Percentiles rank a stretch among this genome's conserved stretches.
phyloP scores from a whole-genome alignment of 2,888 invertebrate species.

The Cheilosia urbana region DNA sequence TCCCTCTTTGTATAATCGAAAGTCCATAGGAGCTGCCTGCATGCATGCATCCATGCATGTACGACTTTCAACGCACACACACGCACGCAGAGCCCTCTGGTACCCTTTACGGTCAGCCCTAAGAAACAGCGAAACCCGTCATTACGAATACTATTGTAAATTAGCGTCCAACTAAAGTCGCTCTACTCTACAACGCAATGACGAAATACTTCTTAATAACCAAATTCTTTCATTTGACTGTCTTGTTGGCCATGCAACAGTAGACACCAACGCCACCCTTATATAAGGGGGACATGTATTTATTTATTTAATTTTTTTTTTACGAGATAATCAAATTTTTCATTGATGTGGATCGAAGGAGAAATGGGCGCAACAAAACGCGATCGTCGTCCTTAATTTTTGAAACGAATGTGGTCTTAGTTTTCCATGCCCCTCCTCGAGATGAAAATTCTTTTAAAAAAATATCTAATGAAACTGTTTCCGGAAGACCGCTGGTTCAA shows the following conservation, averaged over 20 bases:
- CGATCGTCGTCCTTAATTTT: constrained; percentile 22
- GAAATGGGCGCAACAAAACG: constrained; percentile 56
- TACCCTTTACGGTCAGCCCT: constrained; percentile 47
- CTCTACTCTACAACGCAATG: constrained; percentile 6
- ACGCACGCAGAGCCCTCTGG: constrained; percentile 1
- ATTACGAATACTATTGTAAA: constrained; percentile 57
- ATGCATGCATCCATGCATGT: constrained; percentile 68
- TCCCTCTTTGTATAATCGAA: constrained; percentile 44
- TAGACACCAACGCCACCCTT: constrained; percentile 36
- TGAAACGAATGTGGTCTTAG: background rate
- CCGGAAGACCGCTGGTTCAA: constrained; percentile 3
- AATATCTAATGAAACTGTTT: constrained; percentile 19
- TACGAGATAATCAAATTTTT: constrained; percentile 41
- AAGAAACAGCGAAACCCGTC: constrained; percentile 42
- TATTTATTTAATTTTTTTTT: background rate
- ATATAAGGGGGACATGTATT: constrained; percentile 31
- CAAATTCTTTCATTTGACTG: constrained; percentile 10
- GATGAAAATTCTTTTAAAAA: constrained; percentile 1
- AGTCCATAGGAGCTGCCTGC: constrained; percentile 43
- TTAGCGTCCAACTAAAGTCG: constrained; percentile 52
- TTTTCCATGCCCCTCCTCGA: constrained; percentile 2
- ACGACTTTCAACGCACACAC: constrained; percentile 37
- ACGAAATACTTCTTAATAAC: constrained; percentile 21
- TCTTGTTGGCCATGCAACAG: constrained; percentile 49
- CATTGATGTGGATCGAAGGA: constrained; percentile 50